Evolutionary conservation across 2,888 invertebrate genomes (phyloP), one percentile per base, ranked within the genome.

Genomic region (Amblyjoppa fuscipennis): DNA sequence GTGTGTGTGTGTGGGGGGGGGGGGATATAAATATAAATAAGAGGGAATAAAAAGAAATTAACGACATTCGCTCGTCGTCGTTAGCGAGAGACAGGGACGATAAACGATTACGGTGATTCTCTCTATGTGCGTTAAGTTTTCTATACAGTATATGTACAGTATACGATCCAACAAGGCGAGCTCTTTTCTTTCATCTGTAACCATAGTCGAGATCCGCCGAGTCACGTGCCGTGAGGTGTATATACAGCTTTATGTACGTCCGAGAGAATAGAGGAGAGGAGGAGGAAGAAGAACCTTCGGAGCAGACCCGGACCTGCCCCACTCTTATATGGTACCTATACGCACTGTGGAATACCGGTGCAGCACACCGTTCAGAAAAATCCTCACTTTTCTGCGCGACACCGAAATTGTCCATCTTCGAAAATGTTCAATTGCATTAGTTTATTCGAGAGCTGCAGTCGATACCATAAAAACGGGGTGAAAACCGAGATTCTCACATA

Each of bases 81-180:
- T 82, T 82, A 82, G 82, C 71, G 77, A 82, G 53, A 56, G 82
- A 77, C 82, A 77, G 82, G 61, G 82, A 82, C 77, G 76, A 71
- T 82, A 82, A 82, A 82, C 82, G 82, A 82, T 82, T 82, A 82
- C 82, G 82, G 82, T 77, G 82, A 77, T 82, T 82, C 80, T 11
- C 64, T 77, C 77, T 61, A 51, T 75, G 76, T 59, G 56, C 53
- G 61, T 70, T 53, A 64, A 70, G 45, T 41, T 73, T 83, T 79
- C 38, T 64, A 59, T 51, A 66, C 64, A 51, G 11, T 51, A n/a
- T 70, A 49, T 59, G 34, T 69, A 74, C 41, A 41, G 59, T 75
- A 75, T 75, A 79, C 56, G 74, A 83, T 79, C 74, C 25, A 78
- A 82, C 77, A 71, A 82, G 73, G 68, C 59, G 83, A 78, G 83